Base-by-base conservation (phyloP, 1,140 invertebrate species). In the Eupeodes corollae region DNA sequence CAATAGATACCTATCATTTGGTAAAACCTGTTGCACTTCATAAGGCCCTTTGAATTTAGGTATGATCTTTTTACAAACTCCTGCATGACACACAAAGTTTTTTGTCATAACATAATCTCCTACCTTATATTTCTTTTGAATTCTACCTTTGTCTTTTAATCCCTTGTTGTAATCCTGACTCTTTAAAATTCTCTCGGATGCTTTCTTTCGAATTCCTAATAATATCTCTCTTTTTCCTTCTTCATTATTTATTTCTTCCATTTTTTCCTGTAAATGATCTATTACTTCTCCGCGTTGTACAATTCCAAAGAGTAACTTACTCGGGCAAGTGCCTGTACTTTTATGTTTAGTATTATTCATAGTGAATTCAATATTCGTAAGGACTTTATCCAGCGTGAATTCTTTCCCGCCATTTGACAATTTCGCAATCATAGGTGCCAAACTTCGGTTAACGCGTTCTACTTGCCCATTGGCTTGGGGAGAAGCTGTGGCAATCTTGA, bases 11-110 rank as follows among this genome's bases (percentile, higher is more conserved):
- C 55, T 35, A 49, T 63, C 57, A 48, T 59, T 52, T 18, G 42
- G 32, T n/a, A 56, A 49, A 34, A 48, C 44, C 34, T 53, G 51
- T 14, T 43, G 26, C 13, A 62, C 50, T 41, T 38, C 37, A 32
- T 60, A 62, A 15, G 58, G 59, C 6, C 56, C 58, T 35, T 49
- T 50, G 42, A 49, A 55, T 47, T 57, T 47, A 11, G 52, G 53
- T 38, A 56, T 48, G 11, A 54, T 35, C 51, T 61, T 61, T 42
- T 47, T 49, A 38, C 35, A 49, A 16, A 46, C 45, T 21, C 53
- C 55, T 14, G 44, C 35, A 15, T 52, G 50, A 10, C 31, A 48
- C n/a, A 52, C 49, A 14, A 50, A 42, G 26, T 57, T 52, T 40
- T 47, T 48, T 18, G 56, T 52, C 44, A 57, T 52, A 0, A 59